These are phyloP conservation scores for Austrolebias charrua DNA, from an alignment of 2,797 vertebrate genomes.

Conservation along the genomic window DNA sequence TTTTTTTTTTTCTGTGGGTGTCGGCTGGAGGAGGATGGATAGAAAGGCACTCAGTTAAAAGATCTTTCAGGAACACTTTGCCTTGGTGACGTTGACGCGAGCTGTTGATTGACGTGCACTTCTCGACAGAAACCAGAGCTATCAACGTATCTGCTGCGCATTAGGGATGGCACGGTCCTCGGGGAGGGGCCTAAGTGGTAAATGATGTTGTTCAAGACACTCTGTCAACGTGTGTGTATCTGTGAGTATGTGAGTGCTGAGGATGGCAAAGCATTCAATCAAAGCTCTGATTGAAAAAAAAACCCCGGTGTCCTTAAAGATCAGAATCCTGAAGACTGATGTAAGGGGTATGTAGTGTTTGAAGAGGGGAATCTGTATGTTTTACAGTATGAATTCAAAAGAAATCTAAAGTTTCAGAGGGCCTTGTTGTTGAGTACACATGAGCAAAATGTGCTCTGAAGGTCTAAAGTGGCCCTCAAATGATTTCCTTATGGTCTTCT, in stretches of 20 bases:
- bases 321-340: slow-evolving; percentile 60
- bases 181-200: slow-evolving; percentile 81
- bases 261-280: slow-evolving; percentile 79
- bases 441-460: too few relatives aligned
- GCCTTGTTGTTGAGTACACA: slow-evolving; percentile 8
- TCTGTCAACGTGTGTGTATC: slow-evolving; percentile 74
- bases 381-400: slow-evolving; percentile 19
- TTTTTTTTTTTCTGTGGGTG: slow-evolving; percentile 25
- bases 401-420: slow-evolving; percentile 7
- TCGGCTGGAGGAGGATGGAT: slow-evolving; percentile 61
- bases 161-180: slow-evolving; percentile 80
- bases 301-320: slow-evolving; percentile 65
- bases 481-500: too few relatives aligned
- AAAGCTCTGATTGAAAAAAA: slow-evolving; percentile 76
- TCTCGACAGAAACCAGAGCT: slow-evolving; percentile 82
- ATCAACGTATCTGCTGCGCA: slow-evolving; percentile 75
- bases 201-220: slow-evolving; percentile 80
- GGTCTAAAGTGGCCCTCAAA: too few relatives aligned
- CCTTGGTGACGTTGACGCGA: slow-evolving; percentile 82
- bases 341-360: slow-evolving; percentile 14
- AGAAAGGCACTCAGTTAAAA: slow-evolving; percentile 85
- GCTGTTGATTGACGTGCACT: slow-evolving; percentile 82
- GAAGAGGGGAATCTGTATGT: slow-evolving; percentile 12
- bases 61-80: slow-evolving; percentile 92
- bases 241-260: slow-evolving; percentile 71